Evolutionary conservation across 2,113 vertebrate genomes (phyloP), one percentile per base, ranked within the genome.

Genomic region (Rhynchomys soricoides): DNA sequence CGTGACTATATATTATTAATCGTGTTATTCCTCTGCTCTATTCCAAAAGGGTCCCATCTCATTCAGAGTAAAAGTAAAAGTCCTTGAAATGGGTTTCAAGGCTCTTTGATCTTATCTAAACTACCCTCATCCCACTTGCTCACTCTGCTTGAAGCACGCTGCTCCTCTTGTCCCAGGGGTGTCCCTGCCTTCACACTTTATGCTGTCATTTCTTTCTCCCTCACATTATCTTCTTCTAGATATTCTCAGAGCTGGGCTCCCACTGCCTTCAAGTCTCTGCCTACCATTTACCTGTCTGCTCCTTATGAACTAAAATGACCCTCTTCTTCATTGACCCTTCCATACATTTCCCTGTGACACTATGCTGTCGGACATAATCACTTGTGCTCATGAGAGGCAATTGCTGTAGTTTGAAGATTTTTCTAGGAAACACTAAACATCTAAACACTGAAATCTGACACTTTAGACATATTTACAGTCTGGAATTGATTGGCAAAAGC

Each of bases 21-120:
- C 68, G 52, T 95, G 57, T 86, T 74, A 90, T 92, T 92, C 29
- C 66, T 93, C 48, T 71, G 52, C 85, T 93, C 24, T 62, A 50
- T n/a, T 45, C 78, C 29, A 89, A 71, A 87, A 43, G 26, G 88
- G 79, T 52, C 48, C 73, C 24, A 17, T 77, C 21, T 71, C 50
- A 37, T 79, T 94, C 50, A 85, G 34, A 95, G 88, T 87, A 43
- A 86, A 75, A 71, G 31, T 37, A 45, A 16, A 89, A 89, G 57
- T 52, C 43, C 68, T 86, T 70, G 12, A 50, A 95, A 62, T 17
- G 37, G 70, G 43, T 64, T 52, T 3, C 13, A 3, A 22, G 12
- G 52, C 4, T 57, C 79, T 74, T 68, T 78, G 62, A 83, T 95
- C 43, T 48, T n/a, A 7, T 70, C 17, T 83, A 8, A 55, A 50